Base-by-base conservation (phyloP, 2,888 invertebrate genomes). In the Amaurobius ferox region DNA sequence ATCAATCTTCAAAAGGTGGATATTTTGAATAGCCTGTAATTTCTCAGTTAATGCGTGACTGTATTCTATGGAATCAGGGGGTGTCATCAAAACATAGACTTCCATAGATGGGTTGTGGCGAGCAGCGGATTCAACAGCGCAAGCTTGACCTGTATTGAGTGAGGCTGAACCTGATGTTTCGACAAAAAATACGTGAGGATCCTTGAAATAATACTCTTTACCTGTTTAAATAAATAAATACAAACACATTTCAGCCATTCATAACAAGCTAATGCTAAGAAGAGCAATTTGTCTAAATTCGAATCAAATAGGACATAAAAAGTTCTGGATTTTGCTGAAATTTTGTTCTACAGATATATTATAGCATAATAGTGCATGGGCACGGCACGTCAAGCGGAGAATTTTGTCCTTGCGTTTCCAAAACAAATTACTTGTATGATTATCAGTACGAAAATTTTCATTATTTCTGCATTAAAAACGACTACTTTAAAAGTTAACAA, bases 101-200 rank as follows among this genome's bases (percentile, higher is more conserved):
- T 40, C 29, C n/a, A 68, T 35, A n/a, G 73, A 68, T 19, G 94
- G 94, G 89, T 95, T 94, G 89, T 93, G 91, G 86, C 91, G 91
- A 0, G 94, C 94, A 0, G 94, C 94, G 0, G 94, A 94, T 91
- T 95, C 95, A 0, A 95, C 93, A 0, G 94, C 94, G 90, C 95
- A 95, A 0, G 94, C 94, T 90, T 95, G 94, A 23, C 94, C 92
- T 0, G 93, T 9, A 30, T 40, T 76, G 1, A 87, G 32, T 44
- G 35, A 23, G 28, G 30, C 11, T 16, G 71, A 71, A n/a, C 40
- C 30, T 0, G 94, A 94, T 0, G 94, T 94, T 90, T 94, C 94
- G 88, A 94, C 93, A 89, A 95, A 94, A 90, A 94, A 95, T 88
- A 95, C 94, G 13, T 86, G 87, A 48, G 72, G 70, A 0, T 67